These are phyloP conservation scores for Tetrapedia diversipes DNA, from an alignment of 2,888 invertebrate genomes.

Conservation along the genomic window DNA sequence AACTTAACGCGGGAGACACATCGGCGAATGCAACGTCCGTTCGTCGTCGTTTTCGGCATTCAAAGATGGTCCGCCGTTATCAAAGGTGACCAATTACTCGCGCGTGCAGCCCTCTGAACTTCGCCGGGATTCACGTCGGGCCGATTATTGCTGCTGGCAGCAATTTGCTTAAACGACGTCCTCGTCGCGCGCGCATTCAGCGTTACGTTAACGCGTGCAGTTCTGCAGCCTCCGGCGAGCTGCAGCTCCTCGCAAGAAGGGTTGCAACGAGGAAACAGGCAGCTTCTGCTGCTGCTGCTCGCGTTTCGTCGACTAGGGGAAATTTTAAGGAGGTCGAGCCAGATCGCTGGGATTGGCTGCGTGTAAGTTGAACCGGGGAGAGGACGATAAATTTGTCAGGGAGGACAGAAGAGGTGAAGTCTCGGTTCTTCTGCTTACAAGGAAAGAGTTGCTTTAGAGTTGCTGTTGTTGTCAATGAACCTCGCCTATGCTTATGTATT, in stretches of 20 bases:
- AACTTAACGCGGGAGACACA: not conserved
- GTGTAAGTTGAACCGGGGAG: not conserved
- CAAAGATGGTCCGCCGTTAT: not conserved
- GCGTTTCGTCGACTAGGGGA: slow-evolving; percentile 4
- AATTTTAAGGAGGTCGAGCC: not conserved
- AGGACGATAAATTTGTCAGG: not conserved
- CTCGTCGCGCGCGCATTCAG: slow-evolving; percentile 25
- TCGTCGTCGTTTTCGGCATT: not conserved
- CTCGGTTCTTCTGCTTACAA: not conserved
- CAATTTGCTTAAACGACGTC: slow-evolving; percentile 39
- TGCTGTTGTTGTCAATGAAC: too few relatives aligned
- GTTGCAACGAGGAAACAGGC: too few relatives aligned
- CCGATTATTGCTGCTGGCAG: slow-evolving; percentile 42
- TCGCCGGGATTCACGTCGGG: too few relatives aligned
- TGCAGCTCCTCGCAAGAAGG: not conserved
- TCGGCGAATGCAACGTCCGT: not conserved
- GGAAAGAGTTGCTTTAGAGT: too few relatives aligned
- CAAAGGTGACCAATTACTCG: slow-evolving; percentile 44
- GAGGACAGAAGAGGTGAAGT: too few relatives aligned
- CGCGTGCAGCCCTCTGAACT: slow-evolving; percentile 3
- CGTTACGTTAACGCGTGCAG: not conserved
- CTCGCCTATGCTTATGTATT: too few relatives aligned
- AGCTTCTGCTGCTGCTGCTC: not conserved
- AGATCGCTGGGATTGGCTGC: not conserved
- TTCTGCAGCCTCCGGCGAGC: not conserved